Evolutionary conservation across 2,113 vertebrate species (phyloP).

Genomic region (Macheiramphus alcinus): DNA sequence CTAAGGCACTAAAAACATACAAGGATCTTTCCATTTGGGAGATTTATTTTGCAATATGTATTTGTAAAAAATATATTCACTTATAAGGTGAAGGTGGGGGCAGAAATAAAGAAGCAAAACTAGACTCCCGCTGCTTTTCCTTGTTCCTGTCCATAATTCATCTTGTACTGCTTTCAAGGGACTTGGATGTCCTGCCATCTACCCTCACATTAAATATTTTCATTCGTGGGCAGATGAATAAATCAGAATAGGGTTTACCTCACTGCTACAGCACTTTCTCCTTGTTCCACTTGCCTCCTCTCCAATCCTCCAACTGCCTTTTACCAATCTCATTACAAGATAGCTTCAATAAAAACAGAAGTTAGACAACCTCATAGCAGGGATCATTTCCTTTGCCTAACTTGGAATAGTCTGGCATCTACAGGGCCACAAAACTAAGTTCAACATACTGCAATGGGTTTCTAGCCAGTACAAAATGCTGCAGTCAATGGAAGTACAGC

Average conservation of each 20-base stretch:
- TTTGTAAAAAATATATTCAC: background rate
- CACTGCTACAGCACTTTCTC: background rate
- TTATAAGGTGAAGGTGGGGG: background rate
- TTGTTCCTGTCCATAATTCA: background rate
- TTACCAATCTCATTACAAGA: background rate
- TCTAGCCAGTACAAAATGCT: background rate
- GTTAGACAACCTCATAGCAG: background rate
- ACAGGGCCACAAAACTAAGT: background rate
- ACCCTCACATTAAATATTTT: background rate
- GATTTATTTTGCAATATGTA: background rate
- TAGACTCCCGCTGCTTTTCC: background rate
- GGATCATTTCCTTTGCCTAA: background rate
- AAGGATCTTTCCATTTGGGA: background rate
- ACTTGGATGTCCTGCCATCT: background rate
- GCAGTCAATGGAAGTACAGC: background rate
- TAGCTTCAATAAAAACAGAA: background rate
- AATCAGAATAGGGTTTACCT: background rate
- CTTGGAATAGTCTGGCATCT: background rate
- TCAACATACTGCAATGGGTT: background rate
- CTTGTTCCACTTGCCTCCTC: background rate
- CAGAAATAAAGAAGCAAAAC: background rate
- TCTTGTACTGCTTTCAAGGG: background rate
- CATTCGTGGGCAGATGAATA: background rate
- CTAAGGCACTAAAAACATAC: background rate
- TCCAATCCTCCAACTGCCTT: background rate